Evolutionary conservation across 2,113 vertebrate species (phyloP), one percentile per base, ranked within the genome.

Genomic region (Saccopteryx leptura): DNA sequence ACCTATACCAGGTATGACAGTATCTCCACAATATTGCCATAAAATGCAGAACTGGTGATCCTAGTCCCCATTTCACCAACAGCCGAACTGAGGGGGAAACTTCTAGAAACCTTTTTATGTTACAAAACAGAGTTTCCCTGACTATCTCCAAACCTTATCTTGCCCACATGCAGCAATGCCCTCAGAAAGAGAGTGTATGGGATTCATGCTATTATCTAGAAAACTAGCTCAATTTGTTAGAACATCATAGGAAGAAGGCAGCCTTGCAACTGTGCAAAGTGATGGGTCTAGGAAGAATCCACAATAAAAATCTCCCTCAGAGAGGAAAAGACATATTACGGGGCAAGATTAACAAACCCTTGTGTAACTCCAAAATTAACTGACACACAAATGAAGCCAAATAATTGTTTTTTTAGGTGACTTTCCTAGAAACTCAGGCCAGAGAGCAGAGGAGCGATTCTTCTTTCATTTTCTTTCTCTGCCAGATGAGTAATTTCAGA

Each of bases 401-500:
- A 97, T 94, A 95, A 97, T 94, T 69, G 48, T 86, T 89, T 65
- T 18, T 88, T 17, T 88, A 96, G 93, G 4, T 3, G 19, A 65
- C 72, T 96, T 96, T 96, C 88, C 72, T 92, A 94, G 91, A 97
- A 96, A 90, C 92, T 71, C 71, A 56, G 50, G 46, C 56, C 21
- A 91, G 75, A 65, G 91, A 96, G 90, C 4, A 14, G 68, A 48
- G 19, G 71, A 72, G 61, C n/a, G 24, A 48, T 80, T 96, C 96
- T 93, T 95, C 31, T 97, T 98, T 95, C 82, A 54, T 68, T 97
- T 97, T 76, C 76, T 56, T 96, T 89, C 95, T 96, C 65, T 97
- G 94, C 69, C 95, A 95, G 69, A 75, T 95, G 98, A 98, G 75
- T 48, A 24, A 97, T 96, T 98, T 98, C 97, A 97, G 92, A 97